Conservation (phyloP, 2,797 vertebrate species). For the Macropus fuliginosus region DNA sequence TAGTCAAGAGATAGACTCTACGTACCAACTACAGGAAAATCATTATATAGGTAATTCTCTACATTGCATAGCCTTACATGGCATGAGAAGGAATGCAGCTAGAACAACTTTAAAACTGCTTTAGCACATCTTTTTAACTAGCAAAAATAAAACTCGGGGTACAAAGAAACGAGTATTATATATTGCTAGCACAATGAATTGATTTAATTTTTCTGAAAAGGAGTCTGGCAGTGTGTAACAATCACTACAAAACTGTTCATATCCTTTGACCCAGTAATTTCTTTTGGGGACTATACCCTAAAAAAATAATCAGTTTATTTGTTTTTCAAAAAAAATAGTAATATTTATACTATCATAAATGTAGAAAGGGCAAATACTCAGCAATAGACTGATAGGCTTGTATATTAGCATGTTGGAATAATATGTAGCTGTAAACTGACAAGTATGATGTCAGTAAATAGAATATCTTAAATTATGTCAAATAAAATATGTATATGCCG, state of each 20-base stretch:
- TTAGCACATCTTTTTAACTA: not conserved
- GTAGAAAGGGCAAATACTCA: not conserved
- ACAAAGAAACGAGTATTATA: not conserved
- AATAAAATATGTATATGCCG: too few species aligned
- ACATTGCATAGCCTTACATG: too few species aligned
- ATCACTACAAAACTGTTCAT: not conserved
- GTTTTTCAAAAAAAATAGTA: not conserved
- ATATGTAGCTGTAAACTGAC: too few species aligned
- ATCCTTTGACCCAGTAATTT: not conserved
- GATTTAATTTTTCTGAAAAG: not conserved
- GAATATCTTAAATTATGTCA: too few species aligned
- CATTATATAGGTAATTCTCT: not conserved
- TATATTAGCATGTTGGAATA: too few species aligned
- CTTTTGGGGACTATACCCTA: not conserved
- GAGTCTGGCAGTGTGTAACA: conserved; percentile 9
- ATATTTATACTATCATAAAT: conserved; percentile 12
- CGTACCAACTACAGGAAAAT: not conserved
- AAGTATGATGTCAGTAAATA: too few species aligned
- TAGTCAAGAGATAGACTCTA: not conserved
- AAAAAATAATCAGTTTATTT: not conserved
- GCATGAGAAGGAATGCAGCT: not conserved
- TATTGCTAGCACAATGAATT: not conserved
- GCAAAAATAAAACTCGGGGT: not conserved
- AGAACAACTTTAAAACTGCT: not conserved
- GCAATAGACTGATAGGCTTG: not conserved